These are phyloP conservation scores for Deilephila elpenor DNA, from an alignment of 2,888 invertebrate genomes.

Conservation along the genomic window DNA sequence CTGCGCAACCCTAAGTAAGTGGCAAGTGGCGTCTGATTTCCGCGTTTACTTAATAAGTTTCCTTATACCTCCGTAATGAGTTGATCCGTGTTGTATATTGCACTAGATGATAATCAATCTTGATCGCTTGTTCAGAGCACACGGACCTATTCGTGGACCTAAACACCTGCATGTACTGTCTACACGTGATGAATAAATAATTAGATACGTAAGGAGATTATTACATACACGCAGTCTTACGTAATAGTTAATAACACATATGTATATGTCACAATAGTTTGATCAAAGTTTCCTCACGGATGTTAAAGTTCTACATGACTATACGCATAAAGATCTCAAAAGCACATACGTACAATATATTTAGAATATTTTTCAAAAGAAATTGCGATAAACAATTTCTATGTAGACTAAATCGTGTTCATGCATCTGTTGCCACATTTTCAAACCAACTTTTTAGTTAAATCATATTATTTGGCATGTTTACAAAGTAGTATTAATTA, in stretches of 20 bases:
- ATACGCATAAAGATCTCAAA: background rate
- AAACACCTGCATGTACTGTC: conserved; percentile 13
- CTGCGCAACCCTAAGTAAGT: conserved; percentile 14
- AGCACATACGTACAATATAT: background rate
- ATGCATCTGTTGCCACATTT: background rate
- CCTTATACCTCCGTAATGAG: conserved; percentile 29
- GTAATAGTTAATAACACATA: background rate
- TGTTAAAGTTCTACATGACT: background rate
- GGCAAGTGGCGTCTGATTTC: conserved; percentile 16
- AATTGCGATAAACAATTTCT: background rate
- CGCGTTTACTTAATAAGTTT: conserved; percentile 23
- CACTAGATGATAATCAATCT: conserved; percentile 7
- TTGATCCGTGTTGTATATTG: background rate
- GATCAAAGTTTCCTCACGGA: background rate
- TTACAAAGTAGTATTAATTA: conserved; percentile 3
- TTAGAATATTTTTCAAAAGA: background rate
- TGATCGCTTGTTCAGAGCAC: conserved; percentile 4
- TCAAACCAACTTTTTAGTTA: background rate
- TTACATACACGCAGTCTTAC: conserved; percentile 1
- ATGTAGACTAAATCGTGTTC: background rate
- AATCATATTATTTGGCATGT: background rate
- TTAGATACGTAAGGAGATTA: background rate
- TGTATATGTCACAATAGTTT: background rate
- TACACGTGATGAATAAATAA: conserved; percentile 20
- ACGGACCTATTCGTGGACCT: background rate